phyloP scores from a whole-genome alignment of 2,797 vertebrate genomes.

The Microtus agrestis region DNA sequence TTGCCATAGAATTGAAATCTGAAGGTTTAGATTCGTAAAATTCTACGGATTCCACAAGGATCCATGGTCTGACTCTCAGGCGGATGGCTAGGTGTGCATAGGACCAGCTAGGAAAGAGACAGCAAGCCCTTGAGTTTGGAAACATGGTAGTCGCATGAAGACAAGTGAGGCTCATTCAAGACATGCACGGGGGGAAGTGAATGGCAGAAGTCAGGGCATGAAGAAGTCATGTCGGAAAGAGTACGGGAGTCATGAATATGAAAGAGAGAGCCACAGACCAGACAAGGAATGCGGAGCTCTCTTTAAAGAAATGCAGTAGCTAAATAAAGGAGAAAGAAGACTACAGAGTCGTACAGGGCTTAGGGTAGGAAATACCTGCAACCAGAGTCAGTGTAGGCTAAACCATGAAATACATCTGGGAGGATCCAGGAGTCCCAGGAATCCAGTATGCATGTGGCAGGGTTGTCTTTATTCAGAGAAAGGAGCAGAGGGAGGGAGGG shows the following conservation, averaged over 20 bases:
- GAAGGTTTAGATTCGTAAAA: not conserved
- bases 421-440: not conserved
- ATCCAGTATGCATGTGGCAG: not conserved
- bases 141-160: not conserved
- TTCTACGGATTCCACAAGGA: not conserved
- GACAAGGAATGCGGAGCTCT: not conserved
- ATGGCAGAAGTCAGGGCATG: not conserved
- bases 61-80: not conserved
- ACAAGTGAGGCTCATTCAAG: too few species aligned
- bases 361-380: too few species aligned
- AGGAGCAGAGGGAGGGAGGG: too few species aligned
- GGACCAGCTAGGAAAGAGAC: not conserved
- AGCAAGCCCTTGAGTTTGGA: not conserved
- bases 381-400: not conserved
- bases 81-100: not conserved
- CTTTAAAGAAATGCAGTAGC: not conserved
- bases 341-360: fast-evolving
- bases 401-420: not conserved
- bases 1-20: not conserved
- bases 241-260: not conserved
- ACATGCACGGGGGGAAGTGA: fast-evolving
- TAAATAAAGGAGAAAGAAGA: not conserved
- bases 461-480: not conserved
- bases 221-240: too few species aligned
- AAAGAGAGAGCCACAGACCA: not conserved